Evolutionary conservation across 2,113 vertebrate genomes (phyloP), one percentile per base, ranked within the genome.

Genomic region (Toxostoma redivivum): DNA sequence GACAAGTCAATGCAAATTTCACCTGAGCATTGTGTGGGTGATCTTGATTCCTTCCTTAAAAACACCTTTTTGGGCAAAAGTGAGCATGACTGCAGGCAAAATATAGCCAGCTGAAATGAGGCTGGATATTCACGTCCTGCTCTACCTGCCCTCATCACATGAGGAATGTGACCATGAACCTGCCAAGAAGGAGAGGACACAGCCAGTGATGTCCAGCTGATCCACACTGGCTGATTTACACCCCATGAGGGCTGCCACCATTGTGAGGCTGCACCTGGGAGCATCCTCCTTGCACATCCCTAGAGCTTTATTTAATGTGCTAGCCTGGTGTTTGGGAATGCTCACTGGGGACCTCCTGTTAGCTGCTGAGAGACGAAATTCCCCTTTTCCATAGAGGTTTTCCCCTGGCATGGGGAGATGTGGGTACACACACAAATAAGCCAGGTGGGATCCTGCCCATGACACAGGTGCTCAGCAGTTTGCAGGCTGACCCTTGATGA

Each of bases 241-340:
- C 14, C 64, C 40, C 0, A 0, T 1, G 3, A 33, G 42, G 47
- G 31, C 51, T 82, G 50, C 7, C 21, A 13, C 45, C 5, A 0
- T 1, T 21, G 37, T 0, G 0, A 51, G 37, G 35, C 40, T 56
- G 66, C 42, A 7, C 30, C 58, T 30, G 70, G 24, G 33, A 47
- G 4, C 22, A 11, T 56, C 51, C 21, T 58, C 17, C 62, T 13
- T 58, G 40, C 11, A 1, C 1, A 1, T 17, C 11, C 17, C n/a
- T 45, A 73, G 40, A 51, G 40, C 33, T 84, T 23, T 42, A 22
- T 31, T 53, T 33, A 5, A 28, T 3, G 38, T 25, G 21, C 56
- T n/a, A 28, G 16, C 22, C 40, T 15, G 40, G 21, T 65, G 38
- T 11, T 42, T 1, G 20, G 74, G 74, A 71, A 45, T 3, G 56